Base-by-base conservation (phyloP, 2,888 invertebrate genomes). In the Sycophila texana region DNA sequence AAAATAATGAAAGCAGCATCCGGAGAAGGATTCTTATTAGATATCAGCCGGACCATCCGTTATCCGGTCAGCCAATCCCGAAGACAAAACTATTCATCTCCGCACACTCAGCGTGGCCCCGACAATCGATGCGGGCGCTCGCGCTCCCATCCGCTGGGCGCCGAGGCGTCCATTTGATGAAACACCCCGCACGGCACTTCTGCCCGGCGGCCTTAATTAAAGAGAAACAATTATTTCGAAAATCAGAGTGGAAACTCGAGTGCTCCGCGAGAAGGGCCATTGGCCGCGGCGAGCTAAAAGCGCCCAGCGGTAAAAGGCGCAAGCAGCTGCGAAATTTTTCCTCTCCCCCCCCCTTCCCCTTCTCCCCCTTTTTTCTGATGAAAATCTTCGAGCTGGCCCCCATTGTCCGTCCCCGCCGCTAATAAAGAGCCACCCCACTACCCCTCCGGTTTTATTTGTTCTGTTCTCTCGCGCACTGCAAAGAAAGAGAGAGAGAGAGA, bases 211-310 rank as follows among this genome's bases (percentile, higher is more conserved):
- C 55, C 55, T 68, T 67, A 68, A 75, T 75, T 68, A 68, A 68
- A 68, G 68, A 18, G 61, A 68, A 68, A 75, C 75, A 75, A 75
- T 75, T 75, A 75, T 75, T 75, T 68, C 75, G 75, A 75, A 75
- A 75, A 75, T 60, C 66, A 66, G 20, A 67, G 51, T 30, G 16
- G 18, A 39, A 63, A 63, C 63, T 47, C 53, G 53, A 53, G 16
- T 53, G 53, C 53, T 1, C 53, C 53, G 4, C 2, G 53, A 13
- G 39, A 39, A 39, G 39, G 39, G 39, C 39, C 39, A 39, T 39
- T 10, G 39, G 39, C 39, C 39, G 39, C 39, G 10, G 39, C 39
- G 39, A 4, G 39, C 7, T 39, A 39, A 39, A 39, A 39, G 39
- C 10, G 39, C 10, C 39, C 10, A 39, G 39, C 39, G 39, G 39